Evolutionary conservation across 2,113 vertebrate species (phyloP).

Genomic region (Limanda limanda): DNA sequence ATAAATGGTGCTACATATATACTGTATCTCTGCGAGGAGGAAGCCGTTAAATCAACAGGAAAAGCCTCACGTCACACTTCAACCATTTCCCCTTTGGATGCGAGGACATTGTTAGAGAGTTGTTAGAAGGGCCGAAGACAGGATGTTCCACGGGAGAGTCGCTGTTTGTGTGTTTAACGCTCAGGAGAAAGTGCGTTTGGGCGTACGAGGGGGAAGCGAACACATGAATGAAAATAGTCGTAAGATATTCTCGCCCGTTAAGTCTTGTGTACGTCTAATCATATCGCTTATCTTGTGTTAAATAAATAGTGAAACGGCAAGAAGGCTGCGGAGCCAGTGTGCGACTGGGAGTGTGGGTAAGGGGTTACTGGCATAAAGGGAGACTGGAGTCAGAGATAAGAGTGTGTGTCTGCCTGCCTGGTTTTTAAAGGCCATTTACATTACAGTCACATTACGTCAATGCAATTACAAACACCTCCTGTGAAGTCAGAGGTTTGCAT

Average conservation of each 20-base stretch:
- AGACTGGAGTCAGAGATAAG: conserved; percentile 62
- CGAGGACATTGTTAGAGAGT: conserved; percentile 73
- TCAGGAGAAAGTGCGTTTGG: conserved; percentile 48
- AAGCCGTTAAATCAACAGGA: conserved; percentile 73
- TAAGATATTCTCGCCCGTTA: conserved; percentile 29
- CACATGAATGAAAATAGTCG: conserved; percentile 26
- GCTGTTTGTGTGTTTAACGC: neutral
- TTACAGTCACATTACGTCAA: conserved; percentile 61
- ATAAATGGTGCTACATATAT: conserved; percentile 45
- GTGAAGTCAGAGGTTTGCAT: conserved; percentile 47
- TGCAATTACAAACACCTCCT: conserved; percentile 62
- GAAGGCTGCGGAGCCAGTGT: conserved; percentile 5
- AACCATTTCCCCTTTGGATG: conserved; percentile 70
- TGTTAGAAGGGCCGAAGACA: conserved; percentile 67
- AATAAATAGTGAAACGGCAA: conserved; percentile 8
- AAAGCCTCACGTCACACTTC: conserved; percentile 57
- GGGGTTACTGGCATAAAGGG: conserved; percentile 45
- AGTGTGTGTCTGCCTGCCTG: conserved; percentile 35
- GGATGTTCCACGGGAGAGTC: conserved; percentile 58
- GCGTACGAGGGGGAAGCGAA: conserved; percentile 43
- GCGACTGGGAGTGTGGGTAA: conserved; percentile 25
- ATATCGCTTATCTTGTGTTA: conserved; percentile 4
- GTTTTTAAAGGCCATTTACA: conserved; percentile 36
- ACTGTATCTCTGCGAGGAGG: conserved; percentile 59
- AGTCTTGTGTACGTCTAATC: conserved; percentile 23